Evolutionary conservation across 2,888 invertebrate species (phyloP).

Genomic region (Agrenia bidenticulata): DNA sequence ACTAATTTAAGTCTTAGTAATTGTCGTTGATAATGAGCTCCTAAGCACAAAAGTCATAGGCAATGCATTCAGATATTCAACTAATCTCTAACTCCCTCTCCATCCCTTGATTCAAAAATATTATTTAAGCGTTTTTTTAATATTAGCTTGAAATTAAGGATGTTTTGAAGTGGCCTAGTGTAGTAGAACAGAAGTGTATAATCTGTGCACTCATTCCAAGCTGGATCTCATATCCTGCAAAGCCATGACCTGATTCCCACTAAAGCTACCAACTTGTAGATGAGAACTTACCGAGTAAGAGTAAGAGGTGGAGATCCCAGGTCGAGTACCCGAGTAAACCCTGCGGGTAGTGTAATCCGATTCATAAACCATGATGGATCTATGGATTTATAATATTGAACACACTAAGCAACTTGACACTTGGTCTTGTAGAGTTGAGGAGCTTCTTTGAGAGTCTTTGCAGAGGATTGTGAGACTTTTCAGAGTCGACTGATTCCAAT

Average conservation of each 20-base stretch:
- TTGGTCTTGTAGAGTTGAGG: too few species aligned
- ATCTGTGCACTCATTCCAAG: neutral
- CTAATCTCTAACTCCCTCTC: too few species aligned
- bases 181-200: too few species aligned
- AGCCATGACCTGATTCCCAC: neutral
- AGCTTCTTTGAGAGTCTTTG: constrained; percentile 17
- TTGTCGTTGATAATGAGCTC: too few species aligned
- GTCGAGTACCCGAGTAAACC: constrained; percentile 43
- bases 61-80: too few species aligned
- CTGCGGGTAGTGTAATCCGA: constrained; percentile 39
- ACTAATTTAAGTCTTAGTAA: too few species aligned
- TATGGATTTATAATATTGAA: neutral
- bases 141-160: too few species aligned
- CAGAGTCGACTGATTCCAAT: neutral
- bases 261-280: constrained; percentile 4
- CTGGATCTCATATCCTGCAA: neutral
- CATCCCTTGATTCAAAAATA: too few species aligned
- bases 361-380: constrained; percentile 45
- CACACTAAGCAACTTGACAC: neutral
- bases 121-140: too few species aligned
- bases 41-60: too few species aligned
- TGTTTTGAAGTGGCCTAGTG: too few species aligned
- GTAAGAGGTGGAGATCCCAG: constrained; percentile 42
- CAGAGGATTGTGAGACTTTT: neutral
- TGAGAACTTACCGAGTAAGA: constrained; percentile 46